A percentile compares a stretch with the other conserved stretches of the same genome.
Evolutionary conservation across 92 coral and sea anemone genomes (phyloP).

Genomic region (Hydrozoanthus gracilis): DNA sequence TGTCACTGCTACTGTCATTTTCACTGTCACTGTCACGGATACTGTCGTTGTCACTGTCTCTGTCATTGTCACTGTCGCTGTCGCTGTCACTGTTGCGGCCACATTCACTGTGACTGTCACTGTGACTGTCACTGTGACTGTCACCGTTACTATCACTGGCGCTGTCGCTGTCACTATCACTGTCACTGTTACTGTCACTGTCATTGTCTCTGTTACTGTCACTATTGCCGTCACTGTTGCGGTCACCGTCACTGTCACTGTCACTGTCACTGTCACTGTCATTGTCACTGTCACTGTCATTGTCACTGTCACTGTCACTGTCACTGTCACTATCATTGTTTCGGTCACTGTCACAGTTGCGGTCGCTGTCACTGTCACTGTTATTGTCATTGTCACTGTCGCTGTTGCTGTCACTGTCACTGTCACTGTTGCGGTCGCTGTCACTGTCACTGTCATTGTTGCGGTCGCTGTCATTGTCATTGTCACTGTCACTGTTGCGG

Average conservation of each 20-base stretch:
- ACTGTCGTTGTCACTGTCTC: background rate
- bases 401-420: background rate
- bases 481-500: background rate
- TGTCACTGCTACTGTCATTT: background rate
- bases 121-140: conserved; percentile 3
- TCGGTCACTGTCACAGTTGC: background rate
- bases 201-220: background rate
- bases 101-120: background rate
- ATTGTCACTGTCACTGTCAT: background rate
- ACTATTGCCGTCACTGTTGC: background rate
- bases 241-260: background rate
- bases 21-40: background rate
- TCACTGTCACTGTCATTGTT: too few species aligned
- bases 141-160: too few species aligned
- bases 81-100: background rate
- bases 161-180: background rate
- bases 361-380: conserved; percentile 4
- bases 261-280: background rate
- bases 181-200: background rate
- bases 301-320: background rate
- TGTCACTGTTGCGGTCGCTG: background rate
- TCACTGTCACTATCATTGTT: background rate
- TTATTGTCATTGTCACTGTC: background rate
- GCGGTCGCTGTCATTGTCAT: background rate
- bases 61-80: background rate